Percentiles rank a stretch among this genome's conserved stretches.
phyloP scores from a whole-genome alignment of 2,113 vertebrate species.

The Hystrix cristata region DNA sequence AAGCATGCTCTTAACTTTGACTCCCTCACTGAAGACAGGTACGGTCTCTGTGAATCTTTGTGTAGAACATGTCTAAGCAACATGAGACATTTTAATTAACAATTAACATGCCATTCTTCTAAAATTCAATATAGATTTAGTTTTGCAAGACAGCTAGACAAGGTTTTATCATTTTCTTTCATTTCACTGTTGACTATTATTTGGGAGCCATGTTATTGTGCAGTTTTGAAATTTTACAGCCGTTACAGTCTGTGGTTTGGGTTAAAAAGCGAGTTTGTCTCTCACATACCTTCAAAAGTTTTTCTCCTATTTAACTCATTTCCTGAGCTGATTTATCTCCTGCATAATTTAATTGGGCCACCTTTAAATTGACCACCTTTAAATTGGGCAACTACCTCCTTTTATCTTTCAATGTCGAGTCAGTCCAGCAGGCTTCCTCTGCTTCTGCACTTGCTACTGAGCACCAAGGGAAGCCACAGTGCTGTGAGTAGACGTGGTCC shows the following conservation, averaged over 20 bases:
- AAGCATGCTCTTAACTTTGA: background rate
- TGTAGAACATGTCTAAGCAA: constrained; percentile 60
- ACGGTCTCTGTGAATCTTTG: background rate
- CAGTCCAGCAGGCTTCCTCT: background rate
- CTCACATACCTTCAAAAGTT: constrained; percentile 9
- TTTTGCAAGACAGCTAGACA: constrained; percentile 77
- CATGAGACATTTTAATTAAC: constrained; percentile 52
- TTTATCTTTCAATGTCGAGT: background rate
- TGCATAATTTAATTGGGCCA: background rate
- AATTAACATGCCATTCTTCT: constrained; percentile 77
- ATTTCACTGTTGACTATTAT: constrained; percentile 85
- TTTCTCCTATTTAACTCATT: constrained; percentile 37
- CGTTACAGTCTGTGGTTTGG: constrained; percentile 63
- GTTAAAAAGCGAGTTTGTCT: constrained; percentile 66
- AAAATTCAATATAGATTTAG: constrained; percentile 65
- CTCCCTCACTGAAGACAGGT: background rate
- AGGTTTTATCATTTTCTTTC: constrained; percentile 85
- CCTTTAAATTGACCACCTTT: background rate
- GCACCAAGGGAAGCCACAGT: background rate
- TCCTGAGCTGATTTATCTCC: background rate
- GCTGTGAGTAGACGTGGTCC: fast-evolving
- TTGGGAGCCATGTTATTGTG: constrained; percentile 66
- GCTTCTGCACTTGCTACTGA: background rate
- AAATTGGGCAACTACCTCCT: background rate
- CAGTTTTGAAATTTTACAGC: constrained; percentile 69